Conservation (phyloP, 2,888 invertebrate species). For the Apodemia duryi region DNA sequence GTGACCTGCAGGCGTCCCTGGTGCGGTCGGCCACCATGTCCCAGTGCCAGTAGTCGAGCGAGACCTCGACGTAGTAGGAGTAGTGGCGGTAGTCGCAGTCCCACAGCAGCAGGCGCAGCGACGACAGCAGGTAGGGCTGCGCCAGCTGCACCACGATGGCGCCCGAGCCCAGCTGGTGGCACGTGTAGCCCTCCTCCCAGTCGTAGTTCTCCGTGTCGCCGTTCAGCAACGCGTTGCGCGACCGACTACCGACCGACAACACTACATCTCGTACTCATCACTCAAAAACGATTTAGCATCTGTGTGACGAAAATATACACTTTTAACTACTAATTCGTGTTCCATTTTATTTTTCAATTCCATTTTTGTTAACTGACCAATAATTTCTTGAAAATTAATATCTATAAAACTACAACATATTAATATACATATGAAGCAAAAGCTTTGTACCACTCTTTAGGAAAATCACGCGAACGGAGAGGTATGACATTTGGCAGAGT, state of each 20-base stretch:
- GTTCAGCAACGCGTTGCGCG: slow-evolving; percentile 96
- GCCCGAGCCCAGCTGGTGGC: slow-evolving; percentile 96
- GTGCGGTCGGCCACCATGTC: slow-evolving; percentile 93
- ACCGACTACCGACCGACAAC: slow-evolving; percentile 77
- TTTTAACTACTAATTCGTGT: no score
- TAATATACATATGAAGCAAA: no score
- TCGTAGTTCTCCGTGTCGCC: slow-evolving; percentile 97
- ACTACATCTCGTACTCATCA: neutral
- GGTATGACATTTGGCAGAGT: no score
- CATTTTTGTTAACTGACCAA: no score
- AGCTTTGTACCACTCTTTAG: no score
- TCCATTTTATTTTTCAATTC: no score
- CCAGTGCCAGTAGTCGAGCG: slow-evolving; percentile 95
- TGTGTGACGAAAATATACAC: no score
- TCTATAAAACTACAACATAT: no score
- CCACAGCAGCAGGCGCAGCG: slow-evolving; percentile 96
- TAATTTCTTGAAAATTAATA: no score
- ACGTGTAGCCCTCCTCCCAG: slow-evolving; percentile 99
- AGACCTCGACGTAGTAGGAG: slow-evolving; percentile 97
- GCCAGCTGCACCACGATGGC: slow-evolving; percentile 96
- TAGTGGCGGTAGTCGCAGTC: slow-evolving; percentile 97
- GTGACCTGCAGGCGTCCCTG: slow-evolving; percentile 84
- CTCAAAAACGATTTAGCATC: no score
- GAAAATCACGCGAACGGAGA: no score
- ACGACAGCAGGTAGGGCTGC: slow-evolving; percentile 96